Conservation (phyloP, 2,113 vertebrate species). For the Mustelus asterias region DNA sequence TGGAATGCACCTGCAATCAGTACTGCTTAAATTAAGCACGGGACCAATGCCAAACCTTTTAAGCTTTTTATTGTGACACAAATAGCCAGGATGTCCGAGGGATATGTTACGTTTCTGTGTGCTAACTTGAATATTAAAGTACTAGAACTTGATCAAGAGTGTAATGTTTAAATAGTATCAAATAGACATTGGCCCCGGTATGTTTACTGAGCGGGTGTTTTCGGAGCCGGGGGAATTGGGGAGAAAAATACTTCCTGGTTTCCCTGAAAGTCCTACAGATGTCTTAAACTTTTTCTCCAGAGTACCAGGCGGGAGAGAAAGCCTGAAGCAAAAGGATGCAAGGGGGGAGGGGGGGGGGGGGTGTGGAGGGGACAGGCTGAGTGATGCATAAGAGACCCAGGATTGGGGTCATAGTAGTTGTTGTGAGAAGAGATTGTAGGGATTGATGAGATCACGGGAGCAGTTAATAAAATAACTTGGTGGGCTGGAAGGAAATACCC, state of each 20-base stretch:
- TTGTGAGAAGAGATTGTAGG: background rate
- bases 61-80: background rate
- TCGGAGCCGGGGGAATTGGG: background rate
- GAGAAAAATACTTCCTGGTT: background rate
- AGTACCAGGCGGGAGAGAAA: background rate
- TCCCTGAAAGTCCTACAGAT: background rate
- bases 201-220: background rate
- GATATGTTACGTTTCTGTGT: background rate
- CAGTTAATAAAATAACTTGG: background rate
- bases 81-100: background rate
- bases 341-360: background rate
- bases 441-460: background rate
- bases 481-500: background rate
- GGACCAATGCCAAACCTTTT: background rate
- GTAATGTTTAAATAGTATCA: background rate
- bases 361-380: background rate
- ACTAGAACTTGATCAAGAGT: background rate
- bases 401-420: background rate
- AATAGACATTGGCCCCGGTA: background rate
- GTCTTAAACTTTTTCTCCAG: background rate
- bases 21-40: background rate
- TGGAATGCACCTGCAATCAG: background rate
- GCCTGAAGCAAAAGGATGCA: background rate
- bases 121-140: background rate
- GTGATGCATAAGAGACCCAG: background rate